phyloP scores from a whole-genome alignment of 2,113 vertebrate genomes.

The Lucifuga dentata region DNA sequence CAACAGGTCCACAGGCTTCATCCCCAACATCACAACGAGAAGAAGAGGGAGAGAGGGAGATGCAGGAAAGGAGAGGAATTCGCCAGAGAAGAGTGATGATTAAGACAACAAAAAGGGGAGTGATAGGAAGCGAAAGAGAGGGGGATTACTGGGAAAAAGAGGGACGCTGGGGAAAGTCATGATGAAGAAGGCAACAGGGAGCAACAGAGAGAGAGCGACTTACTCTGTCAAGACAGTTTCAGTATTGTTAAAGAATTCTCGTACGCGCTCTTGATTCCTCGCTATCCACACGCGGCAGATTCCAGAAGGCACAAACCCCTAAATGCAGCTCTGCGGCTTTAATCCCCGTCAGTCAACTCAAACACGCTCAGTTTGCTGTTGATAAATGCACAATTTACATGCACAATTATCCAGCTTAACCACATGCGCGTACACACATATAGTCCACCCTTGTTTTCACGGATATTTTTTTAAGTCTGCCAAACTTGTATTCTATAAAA shows the following conservation, averaged over 20 bases:
- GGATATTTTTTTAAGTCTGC: no score
- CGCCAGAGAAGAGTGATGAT: conserved; percentile 47
- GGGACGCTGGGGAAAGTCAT: conserved; percentile 12
- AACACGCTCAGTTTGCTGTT: conserved; percentile 34
- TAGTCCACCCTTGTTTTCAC: background rate
- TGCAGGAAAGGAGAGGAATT: conserved; percentile 16
- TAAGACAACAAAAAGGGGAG: conserved; percentile 51
- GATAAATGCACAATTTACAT: conserved; percentile 18
- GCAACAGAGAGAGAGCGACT: conserved; percentile 24
- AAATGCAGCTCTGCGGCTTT: conserved; percentile 14
- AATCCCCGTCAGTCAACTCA: conserved; percentile 36
- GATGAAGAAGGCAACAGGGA: conserved; percentile 34
- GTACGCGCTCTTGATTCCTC: conserved; percentile 25
- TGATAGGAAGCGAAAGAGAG: conserved; percentile 30
- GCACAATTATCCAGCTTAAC: conserved; percentile 1
- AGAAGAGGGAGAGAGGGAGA: conserved; percentile 8
- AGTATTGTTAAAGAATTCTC: conserved; percentile 33
- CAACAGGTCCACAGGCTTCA: conserved; percentile 45
- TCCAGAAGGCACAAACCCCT: conserved; percentile 14
- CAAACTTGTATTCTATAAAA: no score
- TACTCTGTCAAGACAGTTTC: conserved; percentile 30
- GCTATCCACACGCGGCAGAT: conserved; percentile 34
- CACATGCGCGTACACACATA: conserved; percentile 5
- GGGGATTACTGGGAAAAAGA: conserved; percentile 28
- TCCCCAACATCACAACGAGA: conserved; percentile 44